phyloP scores from a whole-genome alignment of 2,113 vertebrate species.

The Galemys pyrenaicus region DNA sequence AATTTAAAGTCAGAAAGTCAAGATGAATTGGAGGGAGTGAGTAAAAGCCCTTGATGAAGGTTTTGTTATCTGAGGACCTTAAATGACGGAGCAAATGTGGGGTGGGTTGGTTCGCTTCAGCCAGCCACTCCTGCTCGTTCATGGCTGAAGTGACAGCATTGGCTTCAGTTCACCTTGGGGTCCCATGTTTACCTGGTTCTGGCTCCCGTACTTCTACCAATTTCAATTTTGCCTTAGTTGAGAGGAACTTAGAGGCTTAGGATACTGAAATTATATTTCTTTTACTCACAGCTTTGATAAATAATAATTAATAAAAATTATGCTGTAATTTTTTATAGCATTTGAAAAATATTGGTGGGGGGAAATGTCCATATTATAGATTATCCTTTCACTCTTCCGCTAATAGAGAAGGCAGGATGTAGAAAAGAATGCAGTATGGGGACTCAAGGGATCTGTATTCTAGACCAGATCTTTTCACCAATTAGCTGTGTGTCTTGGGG shows the following conservation, averaged over 20 bases:
- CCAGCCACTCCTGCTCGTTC: neutral
- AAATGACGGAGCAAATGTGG: neutral
- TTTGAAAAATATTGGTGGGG: neutral
- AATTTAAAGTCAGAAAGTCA: neutral
- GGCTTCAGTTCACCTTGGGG: neutral
- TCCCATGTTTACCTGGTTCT: neutral
- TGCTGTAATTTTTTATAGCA: neutral
- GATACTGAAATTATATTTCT: neutral
- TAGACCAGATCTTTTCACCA: conserved; percentile 6
- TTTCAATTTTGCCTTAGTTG: neutral
- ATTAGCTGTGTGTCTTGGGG: conserved; percentile 30
- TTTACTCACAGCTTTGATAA: neutral
- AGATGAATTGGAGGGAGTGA: neutral
- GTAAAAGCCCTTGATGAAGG: neutral
- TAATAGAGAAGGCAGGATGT: neutral
- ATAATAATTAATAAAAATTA: neutral
- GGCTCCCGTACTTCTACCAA: neutral
- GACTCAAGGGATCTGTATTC: neutral
- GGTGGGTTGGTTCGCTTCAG: neutral
- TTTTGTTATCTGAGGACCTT: neutral
- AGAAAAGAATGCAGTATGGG: neutral
- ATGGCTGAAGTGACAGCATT: neutral
- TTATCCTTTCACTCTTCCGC: conserved; percentile 19
- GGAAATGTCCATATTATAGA: neutral
- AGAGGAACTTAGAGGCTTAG: neutral